phyloP scores from a whole-genome alignment of 2,113 vertebrate species.

The Malurus alboscapulatus region DNA sequence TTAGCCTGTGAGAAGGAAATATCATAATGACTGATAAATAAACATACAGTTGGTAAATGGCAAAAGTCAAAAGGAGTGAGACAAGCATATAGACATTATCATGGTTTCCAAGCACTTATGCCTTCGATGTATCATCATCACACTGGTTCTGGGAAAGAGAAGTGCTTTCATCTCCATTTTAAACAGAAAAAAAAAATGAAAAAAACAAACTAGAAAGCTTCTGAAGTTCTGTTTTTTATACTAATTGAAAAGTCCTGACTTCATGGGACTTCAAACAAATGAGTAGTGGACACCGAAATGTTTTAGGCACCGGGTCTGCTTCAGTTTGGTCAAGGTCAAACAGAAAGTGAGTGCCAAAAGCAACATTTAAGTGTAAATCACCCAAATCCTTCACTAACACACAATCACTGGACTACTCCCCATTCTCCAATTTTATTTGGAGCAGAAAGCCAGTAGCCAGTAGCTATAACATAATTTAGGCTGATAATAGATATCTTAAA shows the following conservation, averaged over 20 bases:
- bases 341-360: background rate
- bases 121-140: background rate
- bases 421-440: background rate
- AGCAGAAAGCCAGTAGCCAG: background rate
- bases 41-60: background rate
- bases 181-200: background rate
- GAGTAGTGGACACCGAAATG: background rate
- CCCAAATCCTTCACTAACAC: background rate
- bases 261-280: background rate
- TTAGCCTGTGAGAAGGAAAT: constrained; percentile 86
- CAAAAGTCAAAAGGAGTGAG: background rate
- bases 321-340: background rate
- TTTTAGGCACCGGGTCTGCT: background rate
- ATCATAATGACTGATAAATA: background rate
- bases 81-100: background rate
- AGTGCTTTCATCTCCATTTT: background rate
- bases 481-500: background rate
- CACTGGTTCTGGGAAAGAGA: background rate
- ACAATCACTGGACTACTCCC: background rate
- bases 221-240: background rate
- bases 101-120: background rate
- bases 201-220: background rate
- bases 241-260: background rate
- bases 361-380: background rate
- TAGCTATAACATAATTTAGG: background rate